Evolutionary conservation across 1,140 invertebrate genomes (phyloP).

Genomic region (Rhyzopertha dominica): DNA sequence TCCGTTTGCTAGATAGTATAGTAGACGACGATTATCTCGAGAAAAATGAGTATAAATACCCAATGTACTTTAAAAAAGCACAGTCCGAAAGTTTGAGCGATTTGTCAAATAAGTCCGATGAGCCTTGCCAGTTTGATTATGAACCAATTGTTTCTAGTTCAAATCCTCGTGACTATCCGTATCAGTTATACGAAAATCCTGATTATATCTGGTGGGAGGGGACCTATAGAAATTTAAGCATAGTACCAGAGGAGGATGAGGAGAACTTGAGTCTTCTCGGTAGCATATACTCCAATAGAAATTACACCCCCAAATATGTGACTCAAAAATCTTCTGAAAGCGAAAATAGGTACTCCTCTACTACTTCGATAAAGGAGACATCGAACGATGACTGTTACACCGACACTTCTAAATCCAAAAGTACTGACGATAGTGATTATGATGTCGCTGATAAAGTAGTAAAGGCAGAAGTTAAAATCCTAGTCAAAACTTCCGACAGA

Average conservation of each 20-base stretch:
- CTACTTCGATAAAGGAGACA: slow-evolving; percentile 2
- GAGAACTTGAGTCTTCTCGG: slow-evolving; percentile 29
- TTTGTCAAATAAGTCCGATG: no score
- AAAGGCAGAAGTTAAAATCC: slow-evolving; percentile 50
- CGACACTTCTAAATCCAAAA: slow-evolving; percentile 12
- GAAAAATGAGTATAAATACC: no score
- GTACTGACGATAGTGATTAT: slow-evolving; percentile 26
- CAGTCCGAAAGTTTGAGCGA: slow-evolving; percentile 30
- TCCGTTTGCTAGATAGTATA: no score
- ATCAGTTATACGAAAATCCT: slow-evolving; percentile 17
- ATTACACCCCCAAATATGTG: slow-evolving; percentile 5
- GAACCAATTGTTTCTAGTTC: slow-evolving; percentile 38
- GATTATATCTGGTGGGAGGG: slow-evolving; percentile 45
- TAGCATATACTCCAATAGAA: slow-evolving; percentile 24
- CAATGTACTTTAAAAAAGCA: no score
- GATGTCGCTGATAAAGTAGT: slow-evolving; percentile 30
- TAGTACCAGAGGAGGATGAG: slow-evolving; percentile 44
- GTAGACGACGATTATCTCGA: slow-evolving; percentile 24
- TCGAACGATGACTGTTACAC: slow-evolving; percentile 13
- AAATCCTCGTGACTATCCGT: slow-evolving; percentile 21
- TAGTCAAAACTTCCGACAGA: slow-evolving; percentile 49
- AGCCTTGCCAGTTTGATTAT: no score
- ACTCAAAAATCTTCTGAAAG: no score
- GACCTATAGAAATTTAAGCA: slow-evolving; percentile 42
- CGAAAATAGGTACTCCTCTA: background rate